These are phyloP conservation scores for Hydra vulgaris DNA, from an alignment of 30 jellyfish, hydroid and myxozoan species.

Conservation along the genomic window DNA sequence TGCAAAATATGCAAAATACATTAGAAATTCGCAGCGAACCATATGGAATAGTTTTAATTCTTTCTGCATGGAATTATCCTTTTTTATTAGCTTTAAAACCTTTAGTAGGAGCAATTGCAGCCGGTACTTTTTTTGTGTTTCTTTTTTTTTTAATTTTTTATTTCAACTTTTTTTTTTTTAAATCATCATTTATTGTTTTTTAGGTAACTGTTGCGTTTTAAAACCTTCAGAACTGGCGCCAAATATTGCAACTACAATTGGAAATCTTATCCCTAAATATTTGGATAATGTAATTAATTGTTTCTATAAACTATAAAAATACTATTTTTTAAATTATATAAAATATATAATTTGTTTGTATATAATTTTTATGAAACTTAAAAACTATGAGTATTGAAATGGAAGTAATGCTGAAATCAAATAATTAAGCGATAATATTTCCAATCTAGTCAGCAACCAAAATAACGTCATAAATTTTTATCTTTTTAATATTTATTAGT, in stretches of 20 bases:
- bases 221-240: constrained; percentile 97
- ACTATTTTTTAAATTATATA: too few relatives aligned
- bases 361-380: too few relatives aligned
- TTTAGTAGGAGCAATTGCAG: constrained; percentile 81
- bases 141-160: too few relatives aligned
- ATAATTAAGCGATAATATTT: too few relatives aligned
- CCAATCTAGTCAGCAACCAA: too few relatives aligned
- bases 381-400: too few relatives aligned
- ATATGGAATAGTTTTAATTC: constrained; percentile 63
- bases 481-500: too few relatives aligned
- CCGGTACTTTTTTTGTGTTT: constrained; percentile 32
- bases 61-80: constrained; percentile 99
- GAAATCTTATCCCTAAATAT: constrained; percentile 55
- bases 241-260: constrained; percentile 48
- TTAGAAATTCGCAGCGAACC: constrained; percentile 77
- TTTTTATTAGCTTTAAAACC: constrained; percentile 51
- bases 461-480: too few relatives aligned
- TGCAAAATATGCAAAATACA: constrained; percentile 47
- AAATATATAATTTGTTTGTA: too few relatives aligned
- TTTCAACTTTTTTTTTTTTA: too few relatives aligned
- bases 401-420: too few relatives aligned
- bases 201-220: constrained; percentile 67
- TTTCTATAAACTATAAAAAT: too few relatives aligned
- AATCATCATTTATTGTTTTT: neutral
- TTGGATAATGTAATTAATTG: constrained; percentile 46